Percentiles rank a stretch among this genome's conserved stretches.
Evolutionary conservation across 2,888 invertebrate genomes (phyloP).

Genomic region (Siphlonurus alternatus): DNA sequence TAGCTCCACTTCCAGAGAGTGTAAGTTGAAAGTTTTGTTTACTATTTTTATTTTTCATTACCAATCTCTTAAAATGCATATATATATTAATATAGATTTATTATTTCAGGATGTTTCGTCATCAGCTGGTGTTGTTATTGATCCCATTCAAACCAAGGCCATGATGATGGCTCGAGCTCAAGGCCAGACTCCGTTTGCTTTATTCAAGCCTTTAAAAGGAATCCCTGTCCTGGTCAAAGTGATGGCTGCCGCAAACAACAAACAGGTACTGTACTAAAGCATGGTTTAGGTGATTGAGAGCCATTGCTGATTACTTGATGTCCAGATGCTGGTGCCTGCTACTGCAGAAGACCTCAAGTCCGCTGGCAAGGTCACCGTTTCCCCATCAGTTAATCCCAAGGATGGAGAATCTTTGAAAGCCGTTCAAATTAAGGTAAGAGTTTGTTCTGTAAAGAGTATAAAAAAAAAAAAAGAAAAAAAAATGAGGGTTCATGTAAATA

Average conservation of each 20-base stretch:
- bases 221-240: constrained; percentile 52
- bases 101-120: background rate
- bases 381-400: constrained; percentile 15
- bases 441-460: too few relatives aligned
- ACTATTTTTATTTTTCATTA: background rate
- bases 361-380: constrained; percentile 41
- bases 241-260: constrained; percentile 33
- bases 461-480: background rate
- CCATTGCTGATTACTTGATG: background rate
- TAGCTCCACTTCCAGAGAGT: background rate
- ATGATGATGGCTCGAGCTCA: constrained; percentile 46
- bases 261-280: constrained; percentile 27
- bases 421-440: constrained; percentile 30
- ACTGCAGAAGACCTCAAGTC: constrained; percentile 50
- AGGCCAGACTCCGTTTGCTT: constrained; percentile 51
- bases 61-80: too few relatives aligned
- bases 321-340: constrained; percentile 49
- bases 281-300: background rate
- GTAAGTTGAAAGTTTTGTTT: background rate
- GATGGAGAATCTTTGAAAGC: constrained; percentile 25
- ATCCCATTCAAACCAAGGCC: constrained; percentile 50
- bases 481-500: too few relatives aligned
- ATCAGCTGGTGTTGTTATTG: constrained; percentile 42
- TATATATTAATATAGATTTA: background rate
- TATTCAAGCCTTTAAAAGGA: constrained; percentile 46